Evolutionary conservation across 2,888 invertebrate species (phyloP), one percentile per base, ranked within the genome.

Genomic region (Osedax fenrisi): DNA sequence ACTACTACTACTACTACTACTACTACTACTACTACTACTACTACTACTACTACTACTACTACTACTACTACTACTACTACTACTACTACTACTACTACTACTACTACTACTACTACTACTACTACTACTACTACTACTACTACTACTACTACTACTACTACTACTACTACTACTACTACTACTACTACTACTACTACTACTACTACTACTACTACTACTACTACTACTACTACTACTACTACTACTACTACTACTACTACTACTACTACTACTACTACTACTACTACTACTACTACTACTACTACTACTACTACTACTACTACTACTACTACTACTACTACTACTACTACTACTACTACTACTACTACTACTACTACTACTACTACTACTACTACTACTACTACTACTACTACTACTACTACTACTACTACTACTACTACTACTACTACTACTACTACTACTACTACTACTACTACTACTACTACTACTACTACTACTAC

Each of bases 401-500:
- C 72, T 74, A 73, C 74, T 73, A 74, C 74, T 27, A 72, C 74
- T 73, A 74, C 74, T 74, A 73, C 72, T 73, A 74, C 74, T 26
- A 74, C 74, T 73, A 74, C 72, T 26, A 74, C 74, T 73, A 74
- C 74, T 26, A 74, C 74, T 73, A 74, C 72, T 74, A 74, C 74
- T 74, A 74, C 74, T 74, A 74, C 74, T 74, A 74, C 74, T 74
- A 74, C 74, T 74, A 74, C 74, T 74, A 74, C 74, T 74, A 74
- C 74, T 3, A 74, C 74, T 27, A 74, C 74, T 27, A 74, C 71
- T 73, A 74, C 74, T 26, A 74, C 74, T 73, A 74, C 72, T 26
- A 74, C 74, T 73, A 74, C 74, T 26, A 74, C 74, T 73, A 74
- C 72, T 74, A 74, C 74, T 74, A 74, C 74, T 74, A 74, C 74